Base-by-base conservation (phyloP, 2,797 vertebrate species). In the Anguilla marmorata region DNA sequence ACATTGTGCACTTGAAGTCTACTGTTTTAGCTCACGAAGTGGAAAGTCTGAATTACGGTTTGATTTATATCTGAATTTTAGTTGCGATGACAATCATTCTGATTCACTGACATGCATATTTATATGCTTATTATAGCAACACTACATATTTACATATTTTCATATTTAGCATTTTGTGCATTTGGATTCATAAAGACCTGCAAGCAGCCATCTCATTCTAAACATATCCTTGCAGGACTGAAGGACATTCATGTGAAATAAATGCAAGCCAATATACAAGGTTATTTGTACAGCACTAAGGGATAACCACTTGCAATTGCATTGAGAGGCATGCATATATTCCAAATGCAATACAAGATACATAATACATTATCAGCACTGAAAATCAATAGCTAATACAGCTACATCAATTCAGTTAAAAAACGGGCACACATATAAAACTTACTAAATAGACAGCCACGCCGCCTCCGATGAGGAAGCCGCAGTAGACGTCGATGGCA, bases 361-460 rank as follows among this genome's bases (percentile, higher is more conserved):
- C n/a, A n/a, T 9, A 66, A 27, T 66, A 27, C 9, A 9, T 41
- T 1, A 79, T 79, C 16, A 79, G 30, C 27, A 33, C 3, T 72
- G 30, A 33, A 72, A 72, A 72, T 33, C 0, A 72, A 72, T 72
- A 9, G 1, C 27, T 14, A 74, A 33, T 5, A 74, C 69, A 74
- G 2, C 21, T 6, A 66, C 24, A 66, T 66, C 60, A n/a, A 5
- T 66, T 66, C 24, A n/a, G 24, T 24, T 66, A 24, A 66, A 24
- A 8, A 66, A 66, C 24, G 6, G 30, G 69, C 27, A 3, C 27
- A 72, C 27, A 33, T 30, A 33, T 37, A 74, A 37, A 21, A 45
- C 93, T 97, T 96, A 99, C 98, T 97, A 99, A 95, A 91, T 99
- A 99, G 88, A 98, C 93, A n/a, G 98, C 98, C 88, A 98, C 97